Percentiles rank a stretch among this genome's conserved stretches.
phyloP scores from a whole-genome alignment of 2,888 invertebrate species.

The Belgica antarctica region DNA sequence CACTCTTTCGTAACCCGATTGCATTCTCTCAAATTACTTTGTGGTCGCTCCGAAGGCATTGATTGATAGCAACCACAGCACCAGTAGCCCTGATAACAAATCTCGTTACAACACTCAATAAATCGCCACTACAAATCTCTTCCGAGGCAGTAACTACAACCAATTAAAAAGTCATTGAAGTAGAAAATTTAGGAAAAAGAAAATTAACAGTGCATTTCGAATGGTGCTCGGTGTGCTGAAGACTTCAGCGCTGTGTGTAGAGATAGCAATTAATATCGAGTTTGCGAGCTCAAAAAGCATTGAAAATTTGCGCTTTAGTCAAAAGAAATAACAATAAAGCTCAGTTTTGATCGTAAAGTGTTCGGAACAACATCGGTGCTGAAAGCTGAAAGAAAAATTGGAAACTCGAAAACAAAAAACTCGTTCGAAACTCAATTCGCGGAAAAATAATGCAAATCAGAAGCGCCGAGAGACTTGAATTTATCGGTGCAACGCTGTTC shows the following conservation, averaged over 20 bases:
- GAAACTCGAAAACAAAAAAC: not conserved
- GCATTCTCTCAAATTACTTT: too few relatives aligned
- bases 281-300: slow-evolving; percentile 26
- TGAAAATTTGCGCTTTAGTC: not conserved
- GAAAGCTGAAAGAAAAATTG: not conserved
- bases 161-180: slow-evolving; percentile 35
- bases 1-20: too few relatives aligned
- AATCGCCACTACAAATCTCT: too few relatives aligned
- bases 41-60: too few relatives aligned
- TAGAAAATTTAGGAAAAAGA: slow-evolving; percentile 43
- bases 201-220: slow-evolving; percentile 44
- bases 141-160: not conserved
- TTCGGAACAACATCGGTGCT: slow-evolving; percentile 23
- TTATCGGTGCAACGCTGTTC: not conserved
- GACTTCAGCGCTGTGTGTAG: not conserved
- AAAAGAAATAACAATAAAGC: slow-evolving; percentile 27
- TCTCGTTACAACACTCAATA: too few relatives aligned
- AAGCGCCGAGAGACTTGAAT: slow-evolving; percentile 2
- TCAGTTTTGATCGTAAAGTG: slow-evolving; percentile 41
- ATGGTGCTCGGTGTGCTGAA: slow-evolving; percentile 19
- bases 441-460: not conserved
- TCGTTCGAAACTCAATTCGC: not conserved
- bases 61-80: too few relatives aligned
- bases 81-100: too few relatives aligned
- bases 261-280: slow-evolving; percentile 36